Conservation (phyloP, 2,888 invertebrate genomes). For the Ceriagrion tenellum region DNA sequence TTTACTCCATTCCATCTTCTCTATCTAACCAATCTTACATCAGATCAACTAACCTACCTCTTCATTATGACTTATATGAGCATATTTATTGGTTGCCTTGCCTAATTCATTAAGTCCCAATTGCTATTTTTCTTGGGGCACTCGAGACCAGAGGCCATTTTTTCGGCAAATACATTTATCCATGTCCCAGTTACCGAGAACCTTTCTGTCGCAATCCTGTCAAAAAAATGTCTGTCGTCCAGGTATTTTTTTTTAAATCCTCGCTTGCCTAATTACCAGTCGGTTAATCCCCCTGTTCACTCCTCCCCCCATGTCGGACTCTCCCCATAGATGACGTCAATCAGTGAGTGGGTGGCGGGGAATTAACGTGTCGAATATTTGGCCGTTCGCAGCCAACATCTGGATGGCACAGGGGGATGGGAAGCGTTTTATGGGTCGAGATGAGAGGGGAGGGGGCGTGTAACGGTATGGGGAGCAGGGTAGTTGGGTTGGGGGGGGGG, state of each 20-base stretch:
- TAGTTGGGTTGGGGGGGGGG: background rate
- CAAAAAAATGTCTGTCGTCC: background rate
- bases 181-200: no score
- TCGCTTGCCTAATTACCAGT: background rate
- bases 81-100: no score
- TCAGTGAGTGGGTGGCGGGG: background rate
- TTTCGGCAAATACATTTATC: no score
- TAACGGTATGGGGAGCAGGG: background rate
- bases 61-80: no score
- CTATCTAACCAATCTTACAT: no score
- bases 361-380: constrained; percentile 26
- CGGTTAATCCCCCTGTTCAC: background rate
- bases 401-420: background rate
- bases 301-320: background rate
- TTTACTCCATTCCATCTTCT: no score
- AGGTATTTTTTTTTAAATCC: background rate
- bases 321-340: background rate
- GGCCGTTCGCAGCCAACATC: background rate
- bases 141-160: no score
- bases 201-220: no score
- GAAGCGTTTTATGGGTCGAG: background rate
- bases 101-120: no score
- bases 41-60: no score
- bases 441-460: background rate
- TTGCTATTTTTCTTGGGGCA: no score